Base-by-base conservation (phyloP, 2,113 vertebrate species). In the Tricholaema leucomelas region DNA sequence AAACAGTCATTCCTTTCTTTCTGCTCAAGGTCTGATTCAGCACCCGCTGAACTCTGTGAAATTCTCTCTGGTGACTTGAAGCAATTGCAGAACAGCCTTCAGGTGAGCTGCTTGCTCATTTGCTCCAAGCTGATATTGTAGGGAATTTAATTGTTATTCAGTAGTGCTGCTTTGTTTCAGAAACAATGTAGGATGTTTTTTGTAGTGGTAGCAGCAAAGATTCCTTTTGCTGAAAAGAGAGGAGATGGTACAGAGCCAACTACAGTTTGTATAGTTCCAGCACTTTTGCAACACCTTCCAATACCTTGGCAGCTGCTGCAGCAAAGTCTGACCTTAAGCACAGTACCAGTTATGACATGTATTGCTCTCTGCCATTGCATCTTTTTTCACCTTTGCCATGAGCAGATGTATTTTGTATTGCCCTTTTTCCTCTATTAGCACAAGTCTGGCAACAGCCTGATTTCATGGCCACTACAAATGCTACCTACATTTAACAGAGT, bases 151-250 rank as follows among this genome's bases (percentile, higher is more conserved):
- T 56, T 78, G 44, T 30, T 79, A 77, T 48, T 84, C 44, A 31
- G 58, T 33, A 72, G 18, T 40, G n/a, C 50, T 77, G 20, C 20
- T 94, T 78, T 58, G 52, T 67, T 48, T 88, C 59, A 83, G 65
- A 87, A 92, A 38, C 42, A 81, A 40, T 33, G 28, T 27, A 86
- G 35, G 38, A 40, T 18, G 23, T 86, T 56, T 72, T 85, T 86
- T 60, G 21, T 42, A 72, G 31, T 90, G 54, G 74, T 74, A 94
- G n/a, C 12, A 90, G n/a, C 9, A 83, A 59, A 69, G 58, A 61
- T 60, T 83, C 30, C 19, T 86, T 88, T 61, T 78, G 65, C 80
- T 90, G 80, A 81, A 65, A 94, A 92, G 65, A 77, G n/a, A 77
- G 10, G 33, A 90, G 76, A 78, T 81, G 58, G 60, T 90, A 64